These are phyloP conservation scores for Odobenus rosmarus DNA, from an alignment of 2,113 vertebrate genomes.

Conservation along the genomic window DNA sequence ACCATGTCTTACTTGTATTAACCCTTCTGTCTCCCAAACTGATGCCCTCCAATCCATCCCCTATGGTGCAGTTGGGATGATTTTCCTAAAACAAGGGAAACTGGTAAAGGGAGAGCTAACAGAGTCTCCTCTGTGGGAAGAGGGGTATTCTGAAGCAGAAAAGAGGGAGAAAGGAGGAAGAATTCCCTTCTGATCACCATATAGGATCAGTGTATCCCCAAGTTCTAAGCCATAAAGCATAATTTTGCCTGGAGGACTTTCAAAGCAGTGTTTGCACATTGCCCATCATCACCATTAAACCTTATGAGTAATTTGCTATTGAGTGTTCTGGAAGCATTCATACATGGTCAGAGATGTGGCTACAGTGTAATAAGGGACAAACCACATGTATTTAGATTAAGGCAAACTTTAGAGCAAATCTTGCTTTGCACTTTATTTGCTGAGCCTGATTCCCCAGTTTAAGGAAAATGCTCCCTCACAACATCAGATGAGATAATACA, in stretches of 20 bases:
- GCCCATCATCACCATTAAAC: background rate
- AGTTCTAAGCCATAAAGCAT: background rate
- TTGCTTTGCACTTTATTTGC: background rate
- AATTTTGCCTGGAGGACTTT: slow-evolving; percentile 2
- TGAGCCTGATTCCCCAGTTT: background rate
- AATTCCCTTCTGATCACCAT: background rate
- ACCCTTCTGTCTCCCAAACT: background rate
- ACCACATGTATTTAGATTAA: background rate
- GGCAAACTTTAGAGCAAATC: background rate
- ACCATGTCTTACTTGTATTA: too few relatives aligned
- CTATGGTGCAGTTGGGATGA: background rate
- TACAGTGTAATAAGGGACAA: background rate
- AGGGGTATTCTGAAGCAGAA: background rate
- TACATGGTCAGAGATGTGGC: background rate
- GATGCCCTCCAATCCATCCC: background rate
- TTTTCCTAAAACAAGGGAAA: background rate
- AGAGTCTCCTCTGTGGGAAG: background rate
- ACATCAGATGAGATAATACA: background rate
- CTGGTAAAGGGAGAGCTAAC: background rate
- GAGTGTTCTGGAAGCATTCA: background rate
- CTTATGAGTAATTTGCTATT: background rate
- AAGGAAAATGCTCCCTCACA: background rate
- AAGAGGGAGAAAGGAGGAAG: background rate
- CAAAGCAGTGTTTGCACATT: background rate
- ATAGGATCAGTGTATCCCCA: background rate